Evolutionary conservation across 2,797 vertebrate species (phyloP).

Genomic region (Cetoscarus ocellatus): DNA sequence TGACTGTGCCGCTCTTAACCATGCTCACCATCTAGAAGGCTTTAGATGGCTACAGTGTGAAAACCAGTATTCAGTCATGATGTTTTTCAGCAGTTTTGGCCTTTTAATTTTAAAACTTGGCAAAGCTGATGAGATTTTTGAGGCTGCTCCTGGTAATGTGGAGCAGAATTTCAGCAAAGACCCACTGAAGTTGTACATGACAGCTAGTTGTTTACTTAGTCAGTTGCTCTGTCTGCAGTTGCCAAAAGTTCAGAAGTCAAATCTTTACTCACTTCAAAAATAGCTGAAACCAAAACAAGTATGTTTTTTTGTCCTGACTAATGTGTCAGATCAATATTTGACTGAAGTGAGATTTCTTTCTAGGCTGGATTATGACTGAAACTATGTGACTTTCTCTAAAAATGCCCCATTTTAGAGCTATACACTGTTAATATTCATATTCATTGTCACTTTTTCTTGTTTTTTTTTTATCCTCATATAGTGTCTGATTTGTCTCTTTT

Average conservation of each 20-base stretch:
- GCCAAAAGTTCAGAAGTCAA: conserved; percentile 30
- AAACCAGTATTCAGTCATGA: conserved; percentile 9
- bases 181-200: conserved; percentile 23
- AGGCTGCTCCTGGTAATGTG: conserved; percentile 2
- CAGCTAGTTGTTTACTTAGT: conserved; percentile 47
- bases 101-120: conserved; percentile 7
- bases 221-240: conserved; percentile 28
- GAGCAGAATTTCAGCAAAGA: conserved; percentile 13
- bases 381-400: conserved; percentile 22
- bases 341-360: conserved; percentile 15
- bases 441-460: conserved; percentile 22
- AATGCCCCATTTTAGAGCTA: conserved; percentile 1
- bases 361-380: conserved; percentile 24
- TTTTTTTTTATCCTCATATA: no score
- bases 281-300: conserved; percentile 24
- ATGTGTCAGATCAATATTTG: conserved; percentile 4
- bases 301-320: not conserved
- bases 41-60: conserved; percentile 7
- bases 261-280: conserved; percentile 4
- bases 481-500: not conserved
- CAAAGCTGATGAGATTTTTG: conserved; percentile 23
- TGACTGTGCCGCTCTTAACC: conserved; percentile 14
- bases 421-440: conserved; percentile 15
- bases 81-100: conserved; percentile 12
- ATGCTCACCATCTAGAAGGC: not conserved